Evolutionary conservation across 2,797 vertebrate genomes (phyloP), one percentile per base, ranked within the genome.

Genomic region (Bradypus variegatus): DNA sequence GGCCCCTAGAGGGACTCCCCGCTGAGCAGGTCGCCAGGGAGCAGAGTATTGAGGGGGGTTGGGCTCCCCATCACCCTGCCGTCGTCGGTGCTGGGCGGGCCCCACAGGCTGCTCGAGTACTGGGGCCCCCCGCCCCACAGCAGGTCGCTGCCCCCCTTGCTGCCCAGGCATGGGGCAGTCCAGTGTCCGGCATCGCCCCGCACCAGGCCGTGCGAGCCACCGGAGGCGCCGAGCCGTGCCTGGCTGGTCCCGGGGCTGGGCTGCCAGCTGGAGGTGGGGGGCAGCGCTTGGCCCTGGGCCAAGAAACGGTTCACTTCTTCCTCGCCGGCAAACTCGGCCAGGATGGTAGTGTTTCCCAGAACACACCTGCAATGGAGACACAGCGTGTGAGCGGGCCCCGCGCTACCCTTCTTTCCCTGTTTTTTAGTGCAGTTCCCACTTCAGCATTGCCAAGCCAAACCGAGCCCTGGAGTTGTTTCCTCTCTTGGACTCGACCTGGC

Each of bases 281-380:
- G 97, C 95, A 99, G 98, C 0, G 98, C 97, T 96, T 99, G 99
- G 96, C 98, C 98, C 97, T 99, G 99, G 95, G 99, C 98, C 96
- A 99, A 97, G 98, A 99, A 99, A 78, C 99, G 99, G 96, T 98
- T 99, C 95, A 99, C 99, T 95, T 99, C 99, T 88, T 99, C 99
- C 96, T 99, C 99, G 0, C 99, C 98, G 9, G 99, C 99, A 41
- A 99, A 99, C 97, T 99, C 99, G 0, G 99, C 99, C 97, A 99
- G 97, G 97, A 99, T 99, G 97, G 99, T 99, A 96, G 99, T 99
- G 98, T 99, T 99, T 96, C 99, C 99, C 96, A 99, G 98, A 94
- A 99, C 99, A 79, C 99, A 99, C 99, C 98, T 99, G 88, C 41
- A 95, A 41, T 23, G 69, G 25, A 62, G 12, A n/a, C 36, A 78